Conservation (phyloP, 2,888 invertebrate genomes). For the Troides aeacus region DNA sequence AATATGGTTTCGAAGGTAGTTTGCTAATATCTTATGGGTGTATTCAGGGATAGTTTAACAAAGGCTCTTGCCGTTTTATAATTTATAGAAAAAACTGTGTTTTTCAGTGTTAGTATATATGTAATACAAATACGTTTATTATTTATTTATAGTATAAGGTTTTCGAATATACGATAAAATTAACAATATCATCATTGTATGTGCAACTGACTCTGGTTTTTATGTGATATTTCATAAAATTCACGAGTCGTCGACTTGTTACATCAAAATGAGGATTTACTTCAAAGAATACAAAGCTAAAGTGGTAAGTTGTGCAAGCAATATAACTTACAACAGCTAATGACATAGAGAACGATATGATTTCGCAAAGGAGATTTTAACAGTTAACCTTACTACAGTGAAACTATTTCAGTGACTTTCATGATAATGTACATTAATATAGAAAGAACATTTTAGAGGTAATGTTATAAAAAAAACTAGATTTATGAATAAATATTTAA, state of each 20-base stretch:
- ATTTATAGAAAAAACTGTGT: neutral
- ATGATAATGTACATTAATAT: too few relatives aligned
- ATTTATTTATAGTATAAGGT: neutral
- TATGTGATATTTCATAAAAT: constrained; percentile 67
- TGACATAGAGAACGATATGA: neutral
- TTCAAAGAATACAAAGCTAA: constrained; percentile 70
- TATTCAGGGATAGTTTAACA: too few relatives aligned
- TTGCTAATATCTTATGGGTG: too few relatives aligned
- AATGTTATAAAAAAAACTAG: too few relatives aligned
- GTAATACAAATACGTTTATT: neutral
- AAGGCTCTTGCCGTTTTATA: too few relatives aligned
- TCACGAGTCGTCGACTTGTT: constrained; percentile 52
- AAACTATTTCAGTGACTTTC: too few relatives aligned
- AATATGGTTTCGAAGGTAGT: too few relatives aligned
- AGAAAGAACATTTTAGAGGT: too few relatives aligned
- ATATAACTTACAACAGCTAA: neutral
- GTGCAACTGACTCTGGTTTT: constrained; percentile 50
- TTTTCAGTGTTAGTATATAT: neutral
- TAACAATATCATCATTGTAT: constrained; percentile 29
- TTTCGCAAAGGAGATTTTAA: too few relatives aligned
- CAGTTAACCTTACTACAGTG: too few relatives aligned
- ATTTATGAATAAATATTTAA: too few relatives aligned
- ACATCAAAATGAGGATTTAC: constrained; percentile 67
- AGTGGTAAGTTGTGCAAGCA: constrained; percentile 56
- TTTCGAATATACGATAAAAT: constrained; percentile 9